Evolutionary conservation across 2,113 vertebrate species (phyloP).

Genomic region (Prietella phreatophila): DNA sequence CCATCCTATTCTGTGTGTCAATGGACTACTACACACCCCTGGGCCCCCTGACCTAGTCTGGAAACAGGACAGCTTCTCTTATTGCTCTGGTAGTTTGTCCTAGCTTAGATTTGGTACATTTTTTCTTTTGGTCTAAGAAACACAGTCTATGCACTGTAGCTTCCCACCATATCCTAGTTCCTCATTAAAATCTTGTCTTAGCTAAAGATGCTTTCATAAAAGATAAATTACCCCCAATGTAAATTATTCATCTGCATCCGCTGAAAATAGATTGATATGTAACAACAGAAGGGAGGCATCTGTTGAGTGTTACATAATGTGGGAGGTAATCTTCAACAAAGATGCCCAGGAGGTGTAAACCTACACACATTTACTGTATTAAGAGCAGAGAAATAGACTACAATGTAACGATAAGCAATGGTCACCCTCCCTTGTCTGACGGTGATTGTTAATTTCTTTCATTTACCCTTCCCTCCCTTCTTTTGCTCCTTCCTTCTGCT

Average conservation of each 20-base stretch:
- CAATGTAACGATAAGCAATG: slow-evolving; percentile 34
- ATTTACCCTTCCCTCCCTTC: not conserved
- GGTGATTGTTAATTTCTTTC: slow-evolving; percentile 30
- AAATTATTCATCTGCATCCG: slow-evolving; percentile 40
- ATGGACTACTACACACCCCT: not conserved
- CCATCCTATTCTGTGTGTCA: not conserved
- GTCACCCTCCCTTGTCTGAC: slow-evolving; percentile 29
- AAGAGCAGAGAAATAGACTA: not conserved
- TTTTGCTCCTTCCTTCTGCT: not conserved
- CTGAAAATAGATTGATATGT: slow-evolving; percentile 38
- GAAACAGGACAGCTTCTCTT: not conserved
- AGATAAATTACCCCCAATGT: slow-evolving; percentile 10
- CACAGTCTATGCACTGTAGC: not conserved
- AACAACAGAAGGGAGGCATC: slow-evolving; percentile 17
- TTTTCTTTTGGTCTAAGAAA: not conserved
- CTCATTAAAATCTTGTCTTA: not conserved
- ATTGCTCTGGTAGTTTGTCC: too few relatives aligned
- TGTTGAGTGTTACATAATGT: slow-evolving; percentile 1
- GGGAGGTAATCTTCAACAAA: not conserved
- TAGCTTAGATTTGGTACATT: not conserved
- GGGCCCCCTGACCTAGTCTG: not conserved
- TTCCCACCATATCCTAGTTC: not conserved
- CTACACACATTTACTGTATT: slow-evolving; percentile 19
- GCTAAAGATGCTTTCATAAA: not conserved
- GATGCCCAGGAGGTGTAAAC: slow-evolving; percentile 30